Conservation (phyloP, 2,113 vertebrate species). For the Nothocercus julius region DNA sequence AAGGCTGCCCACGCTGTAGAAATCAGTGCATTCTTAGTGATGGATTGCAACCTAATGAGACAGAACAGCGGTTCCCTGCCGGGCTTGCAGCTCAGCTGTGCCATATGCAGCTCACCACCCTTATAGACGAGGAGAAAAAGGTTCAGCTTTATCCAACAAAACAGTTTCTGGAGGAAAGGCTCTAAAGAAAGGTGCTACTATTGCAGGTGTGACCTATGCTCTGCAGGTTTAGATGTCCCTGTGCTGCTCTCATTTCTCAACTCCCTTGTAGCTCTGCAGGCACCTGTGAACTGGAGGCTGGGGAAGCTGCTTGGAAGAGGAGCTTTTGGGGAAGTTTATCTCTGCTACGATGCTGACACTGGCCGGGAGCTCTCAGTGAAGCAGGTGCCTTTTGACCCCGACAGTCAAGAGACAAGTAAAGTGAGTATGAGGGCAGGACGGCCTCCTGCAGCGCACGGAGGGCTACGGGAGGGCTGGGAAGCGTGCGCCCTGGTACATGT, state of each 20-base stretch:
- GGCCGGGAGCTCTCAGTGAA: conserved; percentile 91
- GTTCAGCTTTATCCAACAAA: fast-evolving
- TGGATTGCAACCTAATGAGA: not conserved
- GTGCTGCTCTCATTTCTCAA: not conserved
- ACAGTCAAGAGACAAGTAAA: conserved; percentile 91
- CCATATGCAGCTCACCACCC: not conserved
- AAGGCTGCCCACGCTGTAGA: not conserved
- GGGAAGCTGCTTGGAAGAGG: conserved; percentile 90
- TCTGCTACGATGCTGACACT: conserved; percentile 90
- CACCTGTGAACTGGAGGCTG: conserved; percentile 91
- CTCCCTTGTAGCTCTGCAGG: conserved; percentile 79
- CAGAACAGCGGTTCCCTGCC: not conserved
- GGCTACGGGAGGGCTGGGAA: fast-evolving
- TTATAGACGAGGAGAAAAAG: not conserved
- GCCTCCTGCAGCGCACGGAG: fast-evolving
- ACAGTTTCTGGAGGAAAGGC: not conserved
- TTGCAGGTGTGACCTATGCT: not conserved
- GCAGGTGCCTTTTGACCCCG: conserved; percentile 90
- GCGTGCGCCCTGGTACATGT: too few species aligned
- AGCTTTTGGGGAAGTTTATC: conserved; percentile 91
- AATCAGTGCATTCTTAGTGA: not conserved
- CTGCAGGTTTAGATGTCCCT: not conserved
- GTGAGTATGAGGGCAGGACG: conserved; percentile 64
- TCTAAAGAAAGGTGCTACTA: not conserved
- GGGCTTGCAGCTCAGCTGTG: not conserved